These are phyloP conservation scores for Tiaroga cobitis DNA, from an alignment of 2,797 vertebrate genomes.

Conservation along the genomic window DNA sequence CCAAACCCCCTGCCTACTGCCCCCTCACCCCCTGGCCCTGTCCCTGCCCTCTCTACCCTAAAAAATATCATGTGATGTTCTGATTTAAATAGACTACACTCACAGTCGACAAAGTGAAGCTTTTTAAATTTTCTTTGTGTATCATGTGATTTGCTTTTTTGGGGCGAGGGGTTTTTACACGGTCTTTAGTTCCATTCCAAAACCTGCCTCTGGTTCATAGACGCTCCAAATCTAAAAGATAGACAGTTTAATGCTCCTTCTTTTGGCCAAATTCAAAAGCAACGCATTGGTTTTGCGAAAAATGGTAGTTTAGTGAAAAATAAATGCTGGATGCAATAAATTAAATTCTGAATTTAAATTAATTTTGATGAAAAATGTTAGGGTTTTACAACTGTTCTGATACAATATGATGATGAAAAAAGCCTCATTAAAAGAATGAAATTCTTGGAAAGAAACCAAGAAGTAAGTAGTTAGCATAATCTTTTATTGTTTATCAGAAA, in stretches of 20 bases:
- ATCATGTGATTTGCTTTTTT: slow-evolving; percentile 2
- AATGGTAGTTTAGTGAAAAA: neutral
- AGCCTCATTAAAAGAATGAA: neutral
- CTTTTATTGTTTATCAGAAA: neutral
- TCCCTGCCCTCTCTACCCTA: slow-evolving; percentile 31
- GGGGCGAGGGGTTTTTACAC: neutral
- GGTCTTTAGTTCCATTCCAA: neutral
- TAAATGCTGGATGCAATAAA: neutral
- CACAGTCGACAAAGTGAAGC: neutral
- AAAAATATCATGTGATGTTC: slow-evolving; percentile 40
- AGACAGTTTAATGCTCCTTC: neutral
- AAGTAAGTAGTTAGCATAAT: neutral
- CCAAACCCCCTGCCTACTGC: slow-evolving; percentile 50
- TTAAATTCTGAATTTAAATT: neutral
- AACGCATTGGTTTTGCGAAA: neutral
- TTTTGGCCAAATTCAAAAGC: neutral
- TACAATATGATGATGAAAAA: too few species aligned
- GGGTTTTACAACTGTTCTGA: too few species aligned
- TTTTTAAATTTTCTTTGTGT: slow-evolving; percentile 1
- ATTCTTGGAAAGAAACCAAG: neutral
- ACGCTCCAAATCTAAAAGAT: neutral
- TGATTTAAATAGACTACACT: slow-evolving; percentile 34
- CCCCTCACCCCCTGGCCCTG: slow-evolving; percentile 15
- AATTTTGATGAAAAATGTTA: neutral
- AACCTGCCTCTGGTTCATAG: neutral